Evolutionary conservation across 1,140 invertebrate genomes (phyloP).

Genomic region (Drosophila elegans): DNA sequence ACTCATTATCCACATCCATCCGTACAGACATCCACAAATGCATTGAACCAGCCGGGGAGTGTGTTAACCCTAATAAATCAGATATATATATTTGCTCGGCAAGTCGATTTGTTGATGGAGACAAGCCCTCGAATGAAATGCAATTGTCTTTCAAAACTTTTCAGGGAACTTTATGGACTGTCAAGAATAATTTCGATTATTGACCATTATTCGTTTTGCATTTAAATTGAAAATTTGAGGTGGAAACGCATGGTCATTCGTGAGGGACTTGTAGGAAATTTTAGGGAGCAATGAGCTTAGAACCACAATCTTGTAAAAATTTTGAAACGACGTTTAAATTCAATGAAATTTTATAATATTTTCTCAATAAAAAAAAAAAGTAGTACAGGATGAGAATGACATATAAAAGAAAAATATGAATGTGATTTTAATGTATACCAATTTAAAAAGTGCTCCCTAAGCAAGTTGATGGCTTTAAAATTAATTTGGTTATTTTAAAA

Average conservation of each 20-base stretch:
- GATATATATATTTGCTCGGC: slow-evolving; percentile 7
- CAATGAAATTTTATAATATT: too few relatives aligned
- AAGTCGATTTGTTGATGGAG: slow-evolving; percentile 7
- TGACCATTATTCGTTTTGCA: slow-evolving; percentile 33
- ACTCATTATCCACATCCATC: slow-evolving; percentile 21
- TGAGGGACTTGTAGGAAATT: not conserved
- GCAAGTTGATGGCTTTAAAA: too few relatives aligned
- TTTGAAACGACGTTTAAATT: too few relatives aligned
- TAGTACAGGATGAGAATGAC: too few relatives aligned
- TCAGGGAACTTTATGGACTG: slow-evolving; percentile 31
- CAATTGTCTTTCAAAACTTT: slow-evolving; percentile 33
- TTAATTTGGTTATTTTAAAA: too few relatives aligned
- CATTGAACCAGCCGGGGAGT: slow-evolving; percentile 15
- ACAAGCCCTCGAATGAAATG: slow-evolving; percentile 31
- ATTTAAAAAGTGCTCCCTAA: too few relatives aligned
- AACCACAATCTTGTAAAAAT: too few relatives aligned
- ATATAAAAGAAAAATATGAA: too few relatives aligned
- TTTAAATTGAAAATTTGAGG: slow-evolving; percentile 30
- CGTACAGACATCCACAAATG: not conserved
- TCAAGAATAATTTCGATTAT: slow-evolving; percentile 12
- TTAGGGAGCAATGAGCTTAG: too few relatives aligned
- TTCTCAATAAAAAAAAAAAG: too few relatives aligned
- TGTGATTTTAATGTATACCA: too few relatives aligned
- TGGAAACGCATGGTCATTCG: slow-evolving; percentile 20
- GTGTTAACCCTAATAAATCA: slow-evolving; percentile 45